A percentile compares a stretch with the other conserved stretches of the same genome.
Evolutionary conservation across 2,113 vertebrate species (phyloP).

Genomic region (Elgaria multicarinata): DNA sequence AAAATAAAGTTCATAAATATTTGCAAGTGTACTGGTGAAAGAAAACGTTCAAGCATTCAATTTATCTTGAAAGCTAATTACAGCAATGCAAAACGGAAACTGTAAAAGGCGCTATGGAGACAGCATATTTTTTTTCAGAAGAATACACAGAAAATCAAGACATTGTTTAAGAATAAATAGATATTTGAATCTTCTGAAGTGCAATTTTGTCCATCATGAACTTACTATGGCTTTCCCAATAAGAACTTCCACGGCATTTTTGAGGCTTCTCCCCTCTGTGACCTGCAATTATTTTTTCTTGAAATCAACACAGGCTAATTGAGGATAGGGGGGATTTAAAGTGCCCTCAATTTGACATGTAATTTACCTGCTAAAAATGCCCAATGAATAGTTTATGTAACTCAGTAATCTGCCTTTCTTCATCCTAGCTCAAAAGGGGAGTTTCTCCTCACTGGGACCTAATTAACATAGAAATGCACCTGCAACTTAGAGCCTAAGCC

Average conservation of each 20-base stretch:
- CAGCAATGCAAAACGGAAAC: not conserved
- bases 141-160: not conserved
- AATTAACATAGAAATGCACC: not conserved
- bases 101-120: not conserved
- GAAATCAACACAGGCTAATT: too few species aligned
- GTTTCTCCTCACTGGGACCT: not conserved
- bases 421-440: not conserved
- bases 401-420: not conserved
- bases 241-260: not conserved
- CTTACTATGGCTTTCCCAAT: not conserved
- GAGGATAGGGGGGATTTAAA: not conserved
- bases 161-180: not conserved
- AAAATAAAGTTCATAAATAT: not conserved
- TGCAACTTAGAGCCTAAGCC: not conserved
- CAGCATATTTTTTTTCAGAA: not conserved
- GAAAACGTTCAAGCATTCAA: not conserved
- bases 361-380: not conserved
- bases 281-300: not conserved
- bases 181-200: not conserved
- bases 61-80: not conserved
- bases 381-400: not conserved
- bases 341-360: not conserved
- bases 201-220: not conserved
- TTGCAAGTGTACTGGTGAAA: not conserved
- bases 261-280: not conserved